These are phyloP conservation scores for Cheilosia urbana DNA, from an alignment of 2,888 invertebrate genomes.

Conservation along the genomic window DNA sequence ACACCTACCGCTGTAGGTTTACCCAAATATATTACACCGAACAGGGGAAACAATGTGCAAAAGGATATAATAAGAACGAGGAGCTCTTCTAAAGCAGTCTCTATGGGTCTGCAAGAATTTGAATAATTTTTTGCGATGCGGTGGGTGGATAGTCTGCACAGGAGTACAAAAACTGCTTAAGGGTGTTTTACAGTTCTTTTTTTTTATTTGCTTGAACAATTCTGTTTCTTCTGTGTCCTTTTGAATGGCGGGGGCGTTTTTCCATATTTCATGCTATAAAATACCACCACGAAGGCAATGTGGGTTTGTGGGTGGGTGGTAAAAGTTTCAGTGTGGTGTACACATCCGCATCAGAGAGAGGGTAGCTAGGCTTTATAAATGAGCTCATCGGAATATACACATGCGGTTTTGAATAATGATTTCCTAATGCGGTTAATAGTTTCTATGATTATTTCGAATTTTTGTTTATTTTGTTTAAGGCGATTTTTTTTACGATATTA, in stretches of 20 bases:
- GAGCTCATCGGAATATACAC: conserved; percentile 13
- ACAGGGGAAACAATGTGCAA: conserved; percentile 29
- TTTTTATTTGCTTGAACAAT: conserved; percentile 29
- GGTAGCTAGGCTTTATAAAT: conserved; percentile 27
- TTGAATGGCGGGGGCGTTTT: conserved; percentile 8
- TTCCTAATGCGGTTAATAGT: too few species aligned
- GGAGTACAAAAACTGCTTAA: conserved; percentile 17
- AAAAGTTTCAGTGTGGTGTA: conserved; percentile 10
- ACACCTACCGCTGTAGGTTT: background rate
- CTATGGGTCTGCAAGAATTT: conserved; percentile 6
- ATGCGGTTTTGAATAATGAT: background rate
- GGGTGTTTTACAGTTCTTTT: conserved; percentile 8
- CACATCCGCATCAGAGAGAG: conserved; percentile 27
- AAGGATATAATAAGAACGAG: conserved; percentile 57
- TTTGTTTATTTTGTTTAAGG: too few species aligned
- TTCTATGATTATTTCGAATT: too few species aligned
- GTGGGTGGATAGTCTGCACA: conserved; percentile 4
- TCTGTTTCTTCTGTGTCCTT: conserved; percentile 22
- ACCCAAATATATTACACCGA: conserved; percentile 50
- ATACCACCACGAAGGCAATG: conserved; percentile 11
- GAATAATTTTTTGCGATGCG: conserved; percentile 20
- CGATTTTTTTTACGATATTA: too few species aligned
- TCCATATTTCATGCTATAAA: conserved; percentile 12
- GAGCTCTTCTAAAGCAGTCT: conserved; percentile 30
- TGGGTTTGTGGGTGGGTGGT: conserved; percentile 10